Evolutionary conservation across 2,888 invertebrate species (phyloP).

Genomic region (Dynastes maya): DNA sequence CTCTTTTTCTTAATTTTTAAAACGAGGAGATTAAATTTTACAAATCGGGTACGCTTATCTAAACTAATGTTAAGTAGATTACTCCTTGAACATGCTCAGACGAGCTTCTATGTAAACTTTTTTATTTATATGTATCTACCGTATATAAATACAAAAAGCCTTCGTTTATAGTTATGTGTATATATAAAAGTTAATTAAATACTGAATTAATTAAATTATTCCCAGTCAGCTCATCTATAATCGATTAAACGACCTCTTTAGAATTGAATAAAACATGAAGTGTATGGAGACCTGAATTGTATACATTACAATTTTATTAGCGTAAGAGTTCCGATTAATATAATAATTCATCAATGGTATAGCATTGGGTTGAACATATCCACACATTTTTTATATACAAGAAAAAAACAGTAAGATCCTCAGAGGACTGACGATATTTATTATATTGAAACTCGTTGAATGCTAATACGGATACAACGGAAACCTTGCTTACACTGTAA

Average conservation of each 20-base stretch:
- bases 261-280: conserved; percentile 45
- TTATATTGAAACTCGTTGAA: conserved; percentile 5
- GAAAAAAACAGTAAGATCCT: no score
- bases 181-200: conserved; percentile 41
- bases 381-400: no score
- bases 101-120: no score
- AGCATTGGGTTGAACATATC: no score
- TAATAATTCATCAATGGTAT: conserved; percentile 21
- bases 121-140: no score
- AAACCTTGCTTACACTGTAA: neutral
- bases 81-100: neutral
- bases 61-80: conserved; percentile 15
- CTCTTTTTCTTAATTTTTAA: neutral
- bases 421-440: neutral
- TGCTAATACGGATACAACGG: neutral
- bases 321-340: conserved; percentile 20
- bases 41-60: conserved; percentile 11
- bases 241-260: conserved; percentile 28
- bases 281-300: conserved; percentile 27
- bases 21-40: conserved; percentile 12
- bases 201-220: conserved; percentile 46
- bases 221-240: conserved; percentile 34
- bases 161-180: neutral
- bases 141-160: no score
- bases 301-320: conserved; percentile 37